Conservation (phyloP, 2,113 vertebrate genomes). For the Dasyornis broadbenti region DNA sequence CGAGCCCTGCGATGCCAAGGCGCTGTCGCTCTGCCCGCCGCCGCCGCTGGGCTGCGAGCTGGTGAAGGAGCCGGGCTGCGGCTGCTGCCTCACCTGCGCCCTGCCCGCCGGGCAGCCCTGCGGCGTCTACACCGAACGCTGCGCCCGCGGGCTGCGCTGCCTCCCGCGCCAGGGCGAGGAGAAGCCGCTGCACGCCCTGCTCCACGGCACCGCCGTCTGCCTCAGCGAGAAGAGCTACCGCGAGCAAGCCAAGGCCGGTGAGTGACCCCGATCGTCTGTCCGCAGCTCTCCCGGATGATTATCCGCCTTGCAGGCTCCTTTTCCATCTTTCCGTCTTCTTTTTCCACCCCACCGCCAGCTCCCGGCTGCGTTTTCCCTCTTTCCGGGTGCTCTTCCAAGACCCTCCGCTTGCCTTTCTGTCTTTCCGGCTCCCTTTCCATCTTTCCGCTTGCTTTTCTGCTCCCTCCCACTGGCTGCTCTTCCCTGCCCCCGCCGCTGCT, state of each 20-base stretch:
- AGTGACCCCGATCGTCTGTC: slow-evolving; percentile 56
- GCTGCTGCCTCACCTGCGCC: slow-evolving; percentile 96
- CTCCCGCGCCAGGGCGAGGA: slow-evolving; percentile 92
- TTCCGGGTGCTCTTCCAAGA: background rate
- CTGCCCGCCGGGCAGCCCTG: slow-evolving; percentile 91
- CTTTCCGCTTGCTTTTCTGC: background rate
- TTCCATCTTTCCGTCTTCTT: background rate
- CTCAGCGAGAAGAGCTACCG: slow-evolving; percentile 95
- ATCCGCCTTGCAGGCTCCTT: background rate
- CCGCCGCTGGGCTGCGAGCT: slow-evolving; percentile 90
- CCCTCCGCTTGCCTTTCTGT: background rate
- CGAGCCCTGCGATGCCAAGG: slow-evolving; percentile 95
- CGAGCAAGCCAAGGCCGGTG: slow-evolving; percentile 83
- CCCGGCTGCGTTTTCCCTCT: background rate
- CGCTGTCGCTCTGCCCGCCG: slow-evolving; percentile 91
- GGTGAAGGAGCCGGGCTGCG: slow-evolving; percentile 97
- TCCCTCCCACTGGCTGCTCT: background rate
- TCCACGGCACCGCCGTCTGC: slow-evolving; percentile 93
- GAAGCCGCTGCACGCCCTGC: slow-evolving; percentile 94
- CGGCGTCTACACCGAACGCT: slow-evolving; percentile 96
- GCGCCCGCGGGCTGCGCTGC: slow-evolving; percentile 90
- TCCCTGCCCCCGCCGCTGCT: background rate
- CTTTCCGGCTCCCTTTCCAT: background rate
- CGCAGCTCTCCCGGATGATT: background rate
- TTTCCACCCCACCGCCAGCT: background rate